phyloP scores from a whole-genome alignment of 2,888 invertebrate genomes.

The Coleophora deauratella region DNA sequence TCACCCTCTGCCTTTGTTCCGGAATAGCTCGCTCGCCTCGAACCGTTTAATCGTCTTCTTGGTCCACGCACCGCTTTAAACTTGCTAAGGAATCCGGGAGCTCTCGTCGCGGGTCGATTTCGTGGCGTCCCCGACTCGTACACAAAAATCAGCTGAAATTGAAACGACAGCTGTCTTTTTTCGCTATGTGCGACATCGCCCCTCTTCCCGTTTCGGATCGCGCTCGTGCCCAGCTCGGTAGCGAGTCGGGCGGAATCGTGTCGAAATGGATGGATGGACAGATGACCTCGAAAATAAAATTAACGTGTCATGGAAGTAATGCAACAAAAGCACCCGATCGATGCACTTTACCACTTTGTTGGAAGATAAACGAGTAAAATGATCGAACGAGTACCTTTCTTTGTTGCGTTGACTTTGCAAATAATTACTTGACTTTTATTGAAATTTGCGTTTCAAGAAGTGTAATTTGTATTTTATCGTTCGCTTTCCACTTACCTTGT shows the following conservation, averaged over 20 bases:
- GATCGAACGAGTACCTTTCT: not conserved
- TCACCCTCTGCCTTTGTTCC: conserved; percentile 60
- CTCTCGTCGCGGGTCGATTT: conserved; percentile 3
- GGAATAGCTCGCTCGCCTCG: conserved; percentile 22
- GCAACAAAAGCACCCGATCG: not conserved
- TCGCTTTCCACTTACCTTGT: too few species aligned
- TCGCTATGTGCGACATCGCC: conserved; percentile 47
- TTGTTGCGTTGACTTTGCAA: conserved; percentile 2
- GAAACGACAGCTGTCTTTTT: conserved; percentile 72
- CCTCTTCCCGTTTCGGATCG: conserved; percentile 49
- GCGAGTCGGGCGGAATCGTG: conserved; percentile 45
- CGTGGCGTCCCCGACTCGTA: conserved; percentile 44
- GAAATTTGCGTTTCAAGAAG: too few species aligned
- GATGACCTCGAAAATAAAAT: conserved; percentile 50
- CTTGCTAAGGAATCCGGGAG: not conserved
- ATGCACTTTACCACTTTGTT: not conserved
- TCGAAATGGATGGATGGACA: conserved; percentile 20
- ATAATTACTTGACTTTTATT: too few species aligned
- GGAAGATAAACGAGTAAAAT: not conserved
- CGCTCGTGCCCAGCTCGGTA: conserved; percentile 51
- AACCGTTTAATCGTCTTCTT: too few species aligned
- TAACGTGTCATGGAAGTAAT: conserved; percentile 9
- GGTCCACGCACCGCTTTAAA: too few species aligned
- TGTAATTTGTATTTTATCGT: too few species aligned
- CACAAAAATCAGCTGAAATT: conserved; percentile 74